phyloP scores from a whole-genome alignment of 2,888 invertebrate species.

The Cantharis flavilabris region DNA sequence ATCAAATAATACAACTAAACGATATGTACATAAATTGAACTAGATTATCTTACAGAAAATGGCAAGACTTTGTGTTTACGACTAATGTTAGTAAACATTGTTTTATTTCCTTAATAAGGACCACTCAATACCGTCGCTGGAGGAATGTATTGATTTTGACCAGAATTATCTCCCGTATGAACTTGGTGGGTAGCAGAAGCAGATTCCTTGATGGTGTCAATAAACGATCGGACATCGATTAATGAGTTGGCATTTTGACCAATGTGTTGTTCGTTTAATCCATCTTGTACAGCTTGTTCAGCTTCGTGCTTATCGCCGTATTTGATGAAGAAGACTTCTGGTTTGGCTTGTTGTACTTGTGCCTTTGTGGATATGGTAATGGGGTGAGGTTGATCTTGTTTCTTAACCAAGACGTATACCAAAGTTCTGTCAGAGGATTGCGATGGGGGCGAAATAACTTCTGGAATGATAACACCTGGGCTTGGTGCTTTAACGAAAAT shows the following conservation, averaged over 20 bases:
- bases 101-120: slow-evolving; percentile 7
- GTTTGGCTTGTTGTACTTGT: slow-evolving; percentile 81
- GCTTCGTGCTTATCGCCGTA: slow-evolving; percentile 61
- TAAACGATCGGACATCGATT: background rate
- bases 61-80: background rate
- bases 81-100: background rate
- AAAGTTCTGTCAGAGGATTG: slow-evolving; percentile 49
- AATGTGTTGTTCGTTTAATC: slow-evolving; percentile 12
- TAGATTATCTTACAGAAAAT: background rate
- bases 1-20: background rate
- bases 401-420: slow-evolving; percentile 52
- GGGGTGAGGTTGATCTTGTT: slow-evolving; percentile 78
- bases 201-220: background rate
- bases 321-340: slow-evolving; percentile 87
- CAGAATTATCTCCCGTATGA: background rate
- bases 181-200: background rate
- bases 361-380: slow-evolving; percentile 74
- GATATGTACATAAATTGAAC: background rate
- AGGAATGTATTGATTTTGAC: background rate
- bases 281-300: slow-evolving; percentile 32
- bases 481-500: slow-evolving; percentile 57
- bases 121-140: slow-evolving; percentile 3
- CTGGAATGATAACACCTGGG: slow-evolving; percentile 37
- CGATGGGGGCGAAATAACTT: slow-evolving; percentile 39
- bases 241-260: slow-evolving; percentile 7